Evolutionary conservation across 2,797 vertebrate species (phyloP), one percentile per base, ranked within the genome.

Genomic region (Jordanella pulchra): DNA sequence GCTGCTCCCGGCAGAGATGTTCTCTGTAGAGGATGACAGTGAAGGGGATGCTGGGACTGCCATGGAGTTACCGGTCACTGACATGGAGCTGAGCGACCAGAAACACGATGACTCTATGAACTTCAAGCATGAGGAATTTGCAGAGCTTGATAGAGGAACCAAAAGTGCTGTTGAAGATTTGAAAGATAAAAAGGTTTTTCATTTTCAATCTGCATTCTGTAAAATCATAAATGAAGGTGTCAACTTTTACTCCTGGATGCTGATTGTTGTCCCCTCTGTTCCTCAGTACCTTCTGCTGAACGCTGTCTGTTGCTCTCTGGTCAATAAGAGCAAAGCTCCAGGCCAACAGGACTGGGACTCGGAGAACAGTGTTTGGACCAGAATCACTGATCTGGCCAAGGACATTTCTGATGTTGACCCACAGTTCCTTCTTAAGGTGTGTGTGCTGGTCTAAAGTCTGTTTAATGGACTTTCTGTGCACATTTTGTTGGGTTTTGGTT

Each of bases 371-470:
- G 75, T 89, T 7, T 95, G 93, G 87, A 78, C 65, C 28, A 77
- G 5, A 25, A 93, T 97, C 53, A 91, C 78, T 48, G 74, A 69
- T 15, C 78, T 95, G 72, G 93, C 89, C 0, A 77, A 87, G 15
- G 89, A 92, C 3, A 89, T 97, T 72, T 94, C 95, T 23, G 60
- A 55, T 1, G n/a, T 35, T 9, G 96, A 97, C 56, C 93, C 96
- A 0, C 91, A 97, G 91, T 97, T 97, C 89, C 86, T 97, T 73
- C 94, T 97, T 9, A 97, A 97, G 95, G 97, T 97, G n/a, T 55
- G 84, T 75, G 2, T 51, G 6, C 25, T 39, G 15, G 7, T 18
- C 4, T 44, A 10, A 23, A 23, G 4, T 39, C 53, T 54, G 53
- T 54, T 54, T 53, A n/a, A 1, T 53, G 9, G 10, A 11, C 51